A percentile compares a stretch with the other conserved stretches of the same genome.
phyloP scores from a whole-genome alignment of 2,113 vertebrate species.

The Phaethornis superciliosus region DNA sequence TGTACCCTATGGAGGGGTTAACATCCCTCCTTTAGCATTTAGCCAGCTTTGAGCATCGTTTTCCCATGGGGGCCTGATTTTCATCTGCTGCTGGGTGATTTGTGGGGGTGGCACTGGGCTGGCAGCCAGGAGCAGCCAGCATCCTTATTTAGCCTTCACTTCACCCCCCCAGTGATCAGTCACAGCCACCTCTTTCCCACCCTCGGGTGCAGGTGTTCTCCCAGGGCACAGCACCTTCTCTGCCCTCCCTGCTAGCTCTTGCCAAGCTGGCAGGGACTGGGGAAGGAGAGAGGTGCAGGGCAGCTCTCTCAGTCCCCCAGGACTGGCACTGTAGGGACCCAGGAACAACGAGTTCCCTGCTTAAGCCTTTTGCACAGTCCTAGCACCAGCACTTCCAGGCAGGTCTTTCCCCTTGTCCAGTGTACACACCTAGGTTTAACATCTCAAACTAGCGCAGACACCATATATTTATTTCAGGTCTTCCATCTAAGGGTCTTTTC shows the following conservation, averaged over 20 bases:
- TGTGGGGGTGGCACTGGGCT: not conserved
- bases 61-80: not conserved
- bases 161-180: not conserved
- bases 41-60: not conserved
- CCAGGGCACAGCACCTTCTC: accelerated
- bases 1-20: not conserved
- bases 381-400: not conserved
- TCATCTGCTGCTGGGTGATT: not conserved
- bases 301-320: not conserved
- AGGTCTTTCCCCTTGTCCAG: not conserved
- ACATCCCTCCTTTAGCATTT: not conserved
- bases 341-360: not conserved
- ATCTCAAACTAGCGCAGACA: not conserved
- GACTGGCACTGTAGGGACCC: not conserved
- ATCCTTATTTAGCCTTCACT: not conserved
- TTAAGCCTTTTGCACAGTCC: not conserved
- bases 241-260: not conserved
- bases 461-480: not conserved
- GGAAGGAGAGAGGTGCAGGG: not conserved
- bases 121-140: not conserved
- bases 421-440: not conserved
- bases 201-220: not conserved
- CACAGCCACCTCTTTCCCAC: not conserved
- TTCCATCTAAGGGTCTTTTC: not conserved
- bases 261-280: not conserved